A percentile compares a stretch with the other conserved stretches of the same genome.
Evolutionary conservation across 2,113 vertebrate genomes (phyloP).

Genomic region (Poeciliopsis occidentalis): DNA sequence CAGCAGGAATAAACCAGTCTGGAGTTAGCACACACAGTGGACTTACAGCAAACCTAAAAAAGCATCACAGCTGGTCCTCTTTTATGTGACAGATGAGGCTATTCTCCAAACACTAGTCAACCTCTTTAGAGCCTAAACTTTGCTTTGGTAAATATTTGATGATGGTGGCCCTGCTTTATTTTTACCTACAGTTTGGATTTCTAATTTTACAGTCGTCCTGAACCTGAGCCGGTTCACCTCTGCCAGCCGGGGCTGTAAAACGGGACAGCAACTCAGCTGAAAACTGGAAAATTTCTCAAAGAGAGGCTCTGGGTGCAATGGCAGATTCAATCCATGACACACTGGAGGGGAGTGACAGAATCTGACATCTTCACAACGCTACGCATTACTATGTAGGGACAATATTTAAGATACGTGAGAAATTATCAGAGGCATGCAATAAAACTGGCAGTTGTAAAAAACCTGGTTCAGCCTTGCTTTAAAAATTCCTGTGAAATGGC

Average conservation of each 20-base stretch:
- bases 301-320: conserved; percentile 38
- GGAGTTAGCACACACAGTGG: conserved; percentile 35
- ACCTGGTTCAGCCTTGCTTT: no score
- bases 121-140: conserved; percentile 28
- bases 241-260: background rate
- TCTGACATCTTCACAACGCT: conserved; percentile 11
- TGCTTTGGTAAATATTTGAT: conserved; percentile 56
- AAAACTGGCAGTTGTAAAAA: background rate
- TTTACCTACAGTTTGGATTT: conserved; percentile 38
- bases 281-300: conserved; percentile 30
- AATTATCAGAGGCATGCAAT: background rate
- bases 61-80: conserved; percentile 12
- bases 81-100: conserved; percentile 23
- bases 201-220: conserved; percentile 14
- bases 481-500: background rate
- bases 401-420: background rate
- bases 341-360: conserved; percentile 38
- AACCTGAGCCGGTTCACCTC: conserved; percentile 9
- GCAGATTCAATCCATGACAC: conserved; percentile 40
- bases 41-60: conserved; percentile 16
- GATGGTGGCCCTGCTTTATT: conserved; percentile 41
- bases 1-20: conserved; percentile 48
- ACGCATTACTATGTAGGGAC: conserved; percentile 13
- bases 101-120: conserved; percentile 24
- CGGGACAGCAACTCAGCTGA: conserved; percentile 9